A percentile compares a stretch with the other conserved stretches of the same genome.
phyloP scores from a whole-genome alignment of 2,888 invertebrate species.

The Brachylomia viminalis region DNA sequence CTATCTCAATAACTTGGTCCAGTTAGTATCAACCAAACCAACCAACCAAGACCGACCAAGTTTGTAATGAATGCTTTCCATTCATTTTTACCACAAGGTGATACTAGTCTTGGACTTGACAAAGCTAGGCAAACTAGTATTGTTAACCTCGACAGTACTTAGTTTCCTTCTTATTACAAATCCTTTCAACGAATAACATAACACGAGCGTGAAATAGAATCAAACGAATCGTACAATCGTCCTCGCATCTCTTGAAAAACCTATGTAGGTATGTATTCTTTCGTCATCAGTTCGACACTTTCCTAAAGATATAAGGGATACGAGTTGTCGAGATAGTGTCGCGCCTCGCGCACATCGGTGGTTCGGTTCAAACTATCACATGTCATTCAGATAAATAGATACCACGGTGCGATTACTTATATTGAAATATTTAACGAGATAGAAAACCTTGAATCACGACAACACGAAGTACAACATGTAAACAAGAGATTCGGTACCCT shows the following conservation, averaged over 20 bases:
- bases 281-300: constrained; percentile 35
- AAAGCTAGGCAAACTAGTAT: constrained; percentile 53
- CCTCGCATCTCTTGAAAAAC: constrained; percentile 18
- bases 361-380: constrained; percentile 22
- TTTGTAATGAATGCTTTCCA: constrained; percentile 24
- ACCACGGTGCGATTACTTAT: background rate
- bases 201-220: background rate
- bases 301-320: constrained; percentile 29
- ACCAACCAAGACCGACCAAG: no score
- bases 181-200: background rate
- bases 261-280: background rate
- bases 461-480: background rate
- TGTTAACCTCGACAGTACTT: constrained; percentile 43
- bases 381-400: constrained; percentile 37
- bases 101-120: constrained; percentile 25
- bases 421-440: constrained; percentile 1
- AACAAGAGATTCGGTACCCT: background rate
- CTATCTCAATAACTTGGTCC: no score
- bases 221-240: background rate
- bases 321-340: constrained; percentile 44
- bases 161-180: background rate
- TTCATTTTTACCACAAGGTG: constrained; percentile 37
- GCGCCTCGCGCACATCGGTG: constrained; percentile 1
- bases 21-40: no score
- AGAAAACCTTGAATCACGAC: background rate